These are phyloP conservation scores for Peromyscus nudipes DNA, from an alignment of 2,797 vertebrate species.

Conservation along the genomic window DNA sequence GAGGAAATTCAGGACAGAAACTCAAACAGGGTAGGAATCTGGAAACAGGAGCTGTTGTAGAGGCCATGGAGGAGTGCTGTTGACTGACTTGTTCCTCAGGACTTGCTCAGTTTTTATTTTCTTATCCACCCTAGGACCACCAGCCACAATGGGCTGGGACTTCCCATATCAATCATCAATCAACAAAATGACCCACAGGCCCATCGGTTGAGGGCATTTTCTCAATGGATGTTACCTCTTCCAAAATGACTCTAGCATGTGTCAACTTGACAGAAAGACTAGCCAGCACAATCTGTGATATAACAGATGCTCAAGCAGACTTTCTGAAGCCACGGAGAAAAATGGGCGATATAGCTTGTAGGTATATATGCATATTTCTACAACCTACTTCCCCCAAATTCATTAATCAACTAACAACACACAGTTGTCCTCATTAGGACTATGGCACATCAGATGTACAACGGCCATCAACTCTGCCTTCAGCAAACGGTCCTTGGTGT, in stretches of 20 bases:
- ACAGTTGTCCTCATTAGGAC: not conserved
- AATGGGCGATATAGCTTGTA: not conserved
- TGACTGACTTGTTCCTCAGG: not conserved
- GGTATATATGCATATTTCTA: not conserved
- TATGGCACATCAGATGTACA: not conserved
- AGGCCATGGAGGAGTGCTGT: too few species aligned
- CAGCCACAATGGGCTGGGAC: not conserved
- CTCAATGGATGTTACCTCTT: too few species aligned
- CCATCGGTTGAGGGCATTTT: not conserved
- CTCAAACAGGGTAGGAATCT: not conserved
- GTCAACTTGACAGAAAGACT: not conserved
- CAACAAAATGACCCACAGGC: not conserved
- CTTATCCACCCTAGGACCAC: not conserved
- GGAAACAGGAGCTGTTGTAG: not conserved
- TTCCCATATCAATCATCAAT: not conserved
- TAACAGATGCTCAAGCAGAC: not conserved
- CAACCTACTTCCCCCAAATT: not conserved
- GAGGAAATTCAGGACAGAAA: not conserved
- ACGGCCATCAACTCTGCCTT: not conserved
- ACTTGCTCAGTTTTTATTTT: not conserved
- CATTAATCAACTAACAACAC: not conserved
- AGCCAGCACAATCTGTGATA: not conserved
- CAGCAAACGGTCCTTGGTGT: not conserved
- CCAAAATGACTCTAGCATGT: not conserved
- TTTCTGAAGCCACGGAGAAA: slow-evolving; percentile 12